Conservation (phyloP, 2,113 vertebrate species). For the Lampris megalopsis region DNA sequence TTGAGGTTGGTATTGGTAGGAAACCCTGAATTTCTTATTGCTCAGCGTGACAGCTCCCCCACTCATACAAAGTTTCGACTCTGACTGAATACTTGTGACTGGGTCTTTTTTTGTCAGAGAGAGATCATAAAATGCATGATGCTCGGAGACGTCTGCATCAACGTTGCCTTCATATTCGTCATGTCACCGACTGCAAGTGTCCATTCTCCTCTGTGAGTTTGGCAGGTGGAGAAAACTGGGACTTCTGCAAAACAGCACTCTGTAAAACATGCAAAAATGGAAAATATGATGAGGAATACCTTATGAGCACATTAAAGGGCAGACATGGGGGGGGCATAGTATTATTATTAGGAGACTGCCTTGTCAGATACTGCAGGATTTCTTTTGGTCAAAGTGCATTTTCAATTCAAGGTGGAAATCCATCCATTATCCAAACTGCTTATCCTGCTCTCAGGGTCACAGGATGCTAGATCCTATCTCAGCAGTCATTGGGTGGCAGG, state of each 20-base stretch:
- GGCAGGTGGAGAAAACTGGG: slow-evolving; percentile 28
- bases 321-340: no score
- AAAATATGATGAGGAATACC: slow-evolving; percentile 2
- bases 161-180: slow-evolving; percentile 33
- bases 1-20: slow-evolving; percentile 51
- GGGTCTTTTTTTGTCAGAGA: slow-evolving; percentile 49
- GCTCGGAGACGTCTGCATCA: slow-evolving; percentile 39
- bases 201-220: slow-evolving; percentile 44
- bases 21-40: slow-evolving; percentile 47
- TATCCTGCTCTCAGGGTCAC: no score
- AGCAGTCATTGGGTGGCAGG: no score
- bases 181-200: slow-evolving; percentile 31
- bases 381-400: no score
- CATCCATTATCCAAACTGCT: no score
- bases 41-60: slow-evolving; percentile 25
- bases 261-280: slow-evolving; percentile 40
- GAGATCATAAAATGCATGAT: slow-evolving; percentile 36
- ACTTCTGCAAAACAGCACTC: slow-evolving; percentile 31
- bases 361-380: no score
- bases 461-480: no score
- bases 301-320: not conserved
- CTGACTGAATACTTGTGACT: slow-evolving; percentile 27
- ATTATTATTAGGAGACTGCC: no score
- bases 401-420: no score
- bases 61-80: slow-evolving; percentile 20